A percentile compares a stretch with the other conserved stretches of the same genome.
Evolutionary conservation across 2,113 vertebrate species (phyloP).

Genomic region (Hiodon alosoides): DNA sequence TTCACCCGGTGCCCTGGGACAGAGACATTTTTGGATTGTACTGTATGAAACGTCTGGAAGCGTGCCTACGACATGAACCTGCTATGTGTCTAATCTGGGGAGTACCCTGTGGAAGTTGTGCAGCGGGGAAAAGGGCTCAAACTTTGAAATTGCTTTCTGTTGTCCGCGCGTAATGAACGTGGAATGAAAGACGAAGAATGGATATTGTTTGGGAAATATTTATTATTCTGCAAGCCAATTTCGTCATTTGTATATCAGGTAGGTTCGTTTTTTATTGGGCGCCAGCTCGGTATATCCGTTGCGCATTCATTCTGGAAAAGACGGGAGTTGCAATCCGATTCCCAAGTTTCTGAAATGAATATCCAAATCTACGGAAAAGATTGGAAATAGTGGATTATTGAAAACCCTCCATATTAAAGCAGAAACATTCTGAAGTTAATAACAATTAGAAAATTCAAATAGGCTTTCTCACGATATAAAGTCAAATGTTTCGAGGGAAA

Average conservation of each 20-base stretch:
- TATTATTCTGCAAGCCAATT: slow-evolving; percentile 93
- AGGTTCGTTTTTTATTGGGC: slow-evolving; percentile 38
- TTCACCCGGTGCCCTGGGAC: too few species aligned
- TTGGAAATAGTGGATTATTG: too few species aligned
- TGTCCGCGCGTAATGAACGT: slow-evolving; percentile 81
- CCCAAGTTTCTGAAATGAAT: too few species aligned
- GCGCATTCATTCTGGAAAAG: too few species aligned
- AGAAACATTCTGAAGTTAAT: too few species aligned
- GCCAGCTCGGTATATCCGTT: too few species aligned
- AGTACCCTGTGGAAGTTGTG: slow-evolving; percentile 76
- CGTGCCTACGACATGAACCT: slow-evolving; percentile 52
- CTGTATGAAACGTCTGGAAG: slow-evolving; percentile 36
- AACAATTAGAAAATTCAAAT: too few species aligned
- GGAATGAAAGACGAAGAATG: slow-evolving; percentile 94
- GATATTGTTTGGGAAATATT: slow-evolving; percentile 98
- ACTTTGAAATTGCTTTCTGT: slow-evolving; percentile 70
- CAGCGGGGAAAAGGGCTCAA: slow-evolving; percentile 70
- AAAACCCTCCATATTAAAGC: too few species aligned
- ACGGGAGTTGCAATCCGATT: too few species aligned
- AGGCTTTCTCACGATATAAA: too few species aligned
- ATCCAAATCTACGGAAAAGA: too few species aligned
- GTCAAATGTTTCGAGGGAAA: too few species aligned
- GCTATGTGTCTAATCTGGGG: slow-evolving; percentile 82
- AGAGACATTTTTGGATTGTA: slow-evolving; percentile 33
- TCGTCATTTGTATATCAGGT: slow-evolving; percentile 96